These are phyloP conservation scores for Arctia plantaginis DNA, from an alignment of 2,888 invertebrate genomes.

Conservation along the genomic window DNA sequence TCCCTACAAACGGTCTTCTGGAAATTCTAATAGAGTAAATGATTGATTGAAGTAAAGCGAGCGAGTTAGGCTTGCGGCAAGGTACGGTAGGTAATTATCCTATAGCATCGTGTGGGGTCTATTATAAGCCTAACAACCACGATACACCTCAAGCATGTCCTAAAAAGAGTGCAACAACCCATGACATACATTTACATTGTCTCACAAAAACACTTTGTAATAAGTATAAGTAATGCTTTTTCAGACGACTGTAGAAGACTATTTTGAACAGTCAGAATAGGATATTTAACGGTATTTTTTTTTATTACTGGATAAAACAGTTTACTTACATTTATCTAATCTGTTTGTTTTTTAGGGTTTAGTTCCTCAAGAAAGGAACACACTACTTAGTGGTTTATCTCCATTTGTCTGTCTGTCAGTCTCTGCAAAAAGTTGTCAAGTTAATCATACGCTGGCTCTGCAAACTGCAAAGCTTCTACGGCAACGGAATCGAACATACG, in stretches of 20 bases:
- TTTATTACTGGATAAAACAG: no score
- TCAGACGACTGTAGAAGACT: neutral
- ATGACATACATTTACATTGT: neutral
- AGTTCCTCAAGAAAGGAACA: no score
- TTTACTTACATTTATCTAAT: no score
- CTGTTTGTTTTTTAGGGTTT: no score
- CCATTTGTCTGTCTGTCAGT: no score
- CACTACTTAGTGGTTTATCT: no score
- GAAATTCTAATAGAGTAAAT: neutral
- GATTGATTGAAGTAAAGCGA: neutral
- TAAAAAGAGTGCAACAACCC: conserved; percentile 11
- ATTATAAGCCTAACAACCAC: neutral
- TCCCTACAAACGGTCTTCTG: neutral
- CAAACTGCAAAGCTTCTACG: no score
- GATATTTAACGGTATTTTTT: neutral
- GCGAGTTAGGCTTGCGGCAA: neutral
- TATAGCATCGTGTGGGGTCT: conserved; percentile 7
- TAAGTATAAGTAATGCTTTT: neutral
- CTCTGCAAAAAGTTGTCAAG: no score
- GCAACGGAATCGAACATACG: no score
- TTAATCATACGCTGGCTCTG: no score
- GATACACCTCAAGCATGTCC: neutral
- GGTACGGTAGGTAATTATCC: neutral
- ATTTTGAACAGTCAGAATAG: neutral
- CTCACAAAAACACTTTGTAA: neutral